Conservation (phyloP, 2,797 vertebrate species). For the Ceryle rudis region DNA sequence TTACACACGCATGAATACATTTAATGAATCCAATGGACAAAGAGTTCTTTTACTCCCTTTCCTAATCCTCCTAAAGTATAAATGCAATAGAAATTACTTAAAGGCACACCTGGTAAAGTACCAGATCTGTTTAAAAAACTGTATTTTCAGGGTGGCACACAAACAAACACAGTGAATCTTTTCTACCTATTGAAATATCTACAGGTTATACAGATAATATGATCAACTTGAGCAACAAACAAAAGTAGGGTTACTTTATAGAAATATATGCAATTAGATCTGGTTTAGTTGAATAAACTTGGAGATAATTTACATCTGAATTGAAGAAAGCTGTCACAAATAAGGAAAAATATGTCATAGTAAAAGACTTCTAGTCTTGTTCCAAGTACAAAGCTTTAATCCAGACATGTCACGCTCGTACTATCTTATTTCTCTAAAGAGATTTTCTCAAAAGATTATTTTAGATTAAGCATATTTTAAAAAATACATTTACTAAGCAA, state of each 20-base stretch:
- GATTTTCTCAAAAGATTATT: neutral
- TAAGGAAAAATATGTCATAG: conserved; percentile 55
- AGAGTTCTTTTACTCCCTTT: conserved; percentile 74
- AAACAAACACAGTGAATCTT: conserved; percentile 65
- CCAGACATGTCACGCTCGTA: neutral
- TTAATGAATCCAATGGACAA: conserved; percentile 73
- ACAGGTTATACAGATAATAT: neutral
- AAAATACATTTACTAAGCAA: neutral
- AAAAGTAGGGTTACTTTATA: conserved; percentile 33
- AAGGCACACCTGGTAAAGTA: conserved; percentile 74
- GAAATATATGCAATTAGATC: conserved; percentile 55
- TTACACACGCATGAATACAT: conserved; percentile 76
- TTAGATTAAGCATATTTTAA: neutral
- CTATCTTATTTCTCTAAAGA: neutral
- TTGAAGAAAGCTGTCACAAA: conserved; percentile 36
- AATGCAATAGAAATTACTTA: conserved; percentile 73
- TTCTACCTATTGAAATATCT: conserved; percentile 37
- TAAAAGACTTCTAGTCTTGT: neutral
- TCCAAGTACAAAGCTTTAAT: neutral
- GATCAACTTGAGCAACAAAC: conserved; percentile 9
- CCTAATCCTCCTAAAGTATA: conserved; percentile 74
- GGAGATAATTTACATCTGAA: conserved; percentile 60
- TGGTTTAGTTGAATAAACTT: conserved; percentile 52
- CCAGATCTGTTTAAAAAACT: conserved; percentile 61
- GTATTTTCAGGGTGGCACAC: conserved; percentile 54